Conservation (phyloP, 30 jellyfish, hydroid and myxozoan species). For the Aurelia sp. region DNA sequence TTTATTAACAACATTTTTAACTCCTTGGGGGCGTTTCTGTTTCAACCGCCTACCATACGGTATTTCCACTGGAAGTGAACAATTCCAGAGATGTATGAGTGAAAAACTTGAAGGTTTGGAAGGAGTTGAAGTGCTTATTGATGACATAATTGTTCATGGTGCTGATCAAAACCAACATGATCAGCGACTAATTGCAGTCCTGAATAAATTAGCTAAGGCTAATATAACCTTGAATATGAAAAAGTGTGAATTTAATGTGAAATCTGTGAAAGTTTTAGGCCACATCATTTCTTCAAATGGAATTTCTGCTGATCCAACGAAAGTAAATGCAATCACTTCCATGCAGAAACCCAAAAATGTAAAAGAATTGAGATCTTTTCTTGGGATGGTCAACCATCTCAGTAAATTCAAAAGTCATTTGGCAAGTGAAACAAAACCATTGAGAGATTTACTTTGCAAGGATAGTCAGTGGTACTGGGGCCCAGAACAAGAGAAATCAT, state of each 20-base stretch:
- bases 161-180: background rate
- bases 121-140: no score
- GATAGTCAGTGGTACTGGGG: background rate
- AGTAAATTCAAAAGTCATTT: slow-evolving; percentile 39
- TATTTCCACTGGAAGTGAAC: no score
- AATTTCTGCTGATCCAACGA: background rate
- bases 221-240: no score
- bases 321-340: no score
- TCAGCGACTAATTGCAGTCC: slow-evolving; percentile 49
- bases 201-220: slow-evolving; percentile 18
- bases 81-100: no score
- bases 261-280: slow-evolving; percentile 31
- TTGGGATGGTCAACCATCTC: slow-evolving; percentile 9
- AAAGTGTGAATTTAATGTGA: slow-evolving; percentile 1
- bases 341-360: background rate
- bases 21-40: no score
- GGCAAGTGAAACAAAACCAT: slow-evolving; percentile 48
- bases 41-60: no score
- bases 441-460: slow-evolving; percentile 48
- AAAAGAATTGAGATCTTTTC: slow-evolving; percentile 20
- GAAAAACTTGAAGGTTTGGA: no score
- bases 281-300: slow-evolving; percentile 29
- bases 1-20: no score
- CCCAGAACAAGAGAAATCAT: slow-evolving; percentile 9
- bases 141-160: no score